Percentiles rank a stretch among this genome's conserved stretches.
phyloP scores from a whole-genome alignment of 2,888 invertebrate genomes.

The Hipparchia semele region DNA sequence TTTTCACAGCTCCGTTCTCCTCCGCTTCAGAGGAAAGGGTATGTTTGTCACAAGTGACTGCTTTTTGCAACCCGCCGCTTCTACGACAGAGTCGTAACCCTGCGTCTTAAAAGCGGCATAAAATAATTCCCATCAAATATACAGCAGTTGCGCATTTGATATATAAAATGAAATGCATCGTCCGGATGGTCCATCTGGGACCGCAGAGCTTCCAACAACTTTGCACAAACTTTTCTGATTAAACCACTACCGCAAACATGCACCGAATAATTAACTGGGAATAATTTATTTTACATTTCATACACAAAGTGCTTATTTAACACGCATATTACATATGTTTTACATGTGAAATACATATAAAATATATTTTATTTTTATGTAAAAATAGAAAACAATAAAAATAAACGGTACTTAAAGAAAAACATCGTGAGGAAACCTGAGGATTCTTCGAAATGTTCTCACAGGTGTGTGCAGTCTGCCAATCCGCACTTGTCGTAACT shows the following conservation, averaged over 20 bases:
- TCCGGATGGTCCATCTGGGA: conserved; percentile 40
- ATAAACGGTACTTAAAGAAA: neutral
- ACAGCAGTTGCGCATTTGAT: conserved; percentile 29
- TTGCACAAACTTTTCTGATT: conserved; percentile 49
- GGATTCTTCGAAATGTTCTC: too few relatives aligned
- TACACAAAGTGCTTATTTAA: neutral
- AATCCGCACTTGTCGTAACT: too few relatives aligned
- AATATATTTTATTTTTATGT: neutral
- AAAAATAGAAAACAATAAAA: neutral
- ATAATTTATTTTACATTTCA: conserved; percentile 25
- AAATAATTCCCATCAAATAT: conserved; percentile 26
- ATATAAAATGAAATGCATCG: conserved; percentile 37
- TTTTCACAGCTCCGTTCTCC: too few relatives aligned
- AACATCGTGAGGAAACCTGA: too few relatives aligned
- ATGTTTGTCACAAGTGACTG: too few relatives aligned
- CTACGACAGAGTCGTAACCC: neutral
- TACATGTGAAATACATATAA: neutral
- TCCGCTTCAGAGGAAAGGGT: too few relatives aligned
- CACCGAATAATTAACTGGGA: conserved; percentile 47
- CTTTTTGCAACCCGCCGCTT: neutral
- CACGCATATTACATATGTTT: neutral
- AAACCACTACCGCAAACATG: conserved; percentile 45
- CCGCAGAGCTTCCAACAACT: conserved; percentile 41
- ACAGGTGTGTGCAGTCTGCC: too few relatives aligned
- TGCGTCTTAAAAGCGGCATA: neutral